Evolutionary conservation across 2,888 invertebrate species (phyloP).

Genomic region (Heteromurus nitidus): DNA sequence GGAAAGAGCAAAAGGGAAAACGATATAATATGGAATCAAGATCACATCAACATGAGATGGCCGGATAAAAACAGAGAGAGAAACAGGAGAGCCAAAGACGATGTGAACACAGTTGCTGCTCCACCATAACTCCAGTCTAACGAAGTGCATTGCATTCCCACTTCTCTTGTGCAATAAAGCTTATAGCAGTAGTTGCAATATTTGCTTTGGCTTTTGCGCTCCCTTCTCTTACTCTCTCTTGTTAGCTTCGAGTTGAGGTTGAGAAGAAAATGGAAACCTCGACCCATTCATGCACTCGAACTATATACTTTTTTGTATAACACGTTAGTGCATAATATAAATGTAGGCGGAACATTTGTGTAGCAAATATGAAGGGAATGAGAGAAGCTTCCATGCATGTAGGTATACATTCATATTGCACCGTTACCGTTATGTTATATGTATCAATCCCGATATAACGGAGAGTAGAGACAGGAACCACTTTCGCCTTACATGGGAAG

Average conservation of each 20-base stretch:
- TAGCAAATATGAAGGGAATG: not conserved
- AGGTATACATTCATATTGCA: too few relatives aligned
- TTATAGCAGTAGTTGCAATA: conserved; percentile 19
- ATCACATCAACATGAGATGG: conserved; percentile 50
- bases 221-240: not conserved
- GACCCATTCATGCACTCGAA: not conserved
- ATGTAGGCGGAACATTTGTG: too few relatives aligned
- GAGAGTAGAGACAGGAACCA: conserved; percentile 39
- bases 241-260: too few relatives aligned
- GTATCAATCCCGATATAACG: too few relatives aligned
- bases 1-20: conserved; percentile 35
- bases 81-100: not conserved
- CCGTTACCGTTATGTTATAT: conserved; percentile 4
- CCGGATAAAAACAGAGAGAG: conserved; percentile 33
- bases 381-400: too few relatives aligned
- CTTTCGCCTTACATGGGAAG: conserved; percentile 41
- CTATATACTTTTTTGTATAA: not conserved
- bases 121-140: not conserved
- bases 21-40: conserved; percentile 55
- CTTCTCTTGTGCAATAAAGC: not conserved
- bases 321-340: not conserved
- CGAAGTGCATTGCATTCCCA: not conserved
- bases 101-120: conserved; percentile 3
- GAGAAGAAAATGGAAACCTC: conserved; percentile 2
- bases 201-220: conserved; percentile 21